phyloP scores from a whole-genome alignment of 2,888 invertebrate species.

The Diarsia rubi region DNA sequence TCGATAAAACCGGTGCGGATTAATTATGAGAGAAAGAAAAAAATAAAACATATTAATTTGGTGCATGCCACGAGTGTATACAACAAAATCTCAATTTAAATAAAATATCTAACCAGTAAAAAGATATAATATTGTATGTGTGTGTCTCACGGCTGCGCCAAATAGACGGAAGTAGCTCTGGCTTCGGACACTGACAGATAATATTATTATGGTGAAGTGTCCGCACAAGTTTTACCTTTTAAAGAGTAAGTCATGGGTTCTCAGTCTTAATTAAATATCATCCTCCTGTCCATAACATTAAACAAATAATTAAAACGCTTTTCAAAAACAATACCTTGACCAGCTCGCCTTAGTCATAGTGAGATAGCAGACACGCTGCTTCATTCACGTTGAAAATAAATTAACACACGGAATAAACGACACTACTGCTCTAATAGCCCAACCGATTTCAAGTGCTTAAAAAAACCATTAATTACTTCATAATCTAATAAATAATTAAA shows the following conservation, averaged over 20 bases:
- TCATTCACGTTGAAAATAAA: constrained; percentile 20
- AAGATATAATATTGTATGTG: too few species aligned
- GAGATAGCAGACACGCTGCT: constrained; percentile 7
- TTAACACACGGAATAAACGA: neutral
- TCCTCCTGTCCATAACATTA: neutral
- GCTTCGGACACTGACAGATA: neutral
- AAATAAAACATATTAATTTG: too few species aligned
- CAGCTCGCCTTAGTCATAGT: constrained; percentile 25
- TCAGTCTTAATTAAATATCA: neutral
- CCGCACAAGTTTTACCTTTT: neutral
- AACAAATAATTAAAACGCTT: neutral
- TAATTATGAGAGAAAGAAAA: neutral
- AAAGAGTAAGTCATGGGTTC: neutral
- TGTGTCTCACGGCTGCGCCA: too few species aligned
- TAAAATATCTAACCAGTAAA: too few species aligned
- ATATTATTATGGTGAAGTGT: too few species aligned
- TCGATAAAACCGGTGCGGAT: neutral
- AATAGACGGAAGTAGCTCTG: neutral
- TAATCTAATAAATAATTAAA: constrained; percentile 15
- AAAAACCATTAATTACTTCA: constrained; percentile 26
- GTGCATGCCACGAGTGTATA: too few species aligned
- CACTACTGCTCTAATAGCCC: neutral
- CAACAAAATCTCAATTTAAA: too few species aligned
- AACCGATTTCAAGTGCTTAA: neutral
- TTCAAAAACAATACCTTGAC: constrained; percentile 20